Evolutionary conservation across 2,888 invertebrate species (phyloP), one percentile per base, ranked within the genome.

Genomic region (Lasioglossum oenotherae): DNA sequence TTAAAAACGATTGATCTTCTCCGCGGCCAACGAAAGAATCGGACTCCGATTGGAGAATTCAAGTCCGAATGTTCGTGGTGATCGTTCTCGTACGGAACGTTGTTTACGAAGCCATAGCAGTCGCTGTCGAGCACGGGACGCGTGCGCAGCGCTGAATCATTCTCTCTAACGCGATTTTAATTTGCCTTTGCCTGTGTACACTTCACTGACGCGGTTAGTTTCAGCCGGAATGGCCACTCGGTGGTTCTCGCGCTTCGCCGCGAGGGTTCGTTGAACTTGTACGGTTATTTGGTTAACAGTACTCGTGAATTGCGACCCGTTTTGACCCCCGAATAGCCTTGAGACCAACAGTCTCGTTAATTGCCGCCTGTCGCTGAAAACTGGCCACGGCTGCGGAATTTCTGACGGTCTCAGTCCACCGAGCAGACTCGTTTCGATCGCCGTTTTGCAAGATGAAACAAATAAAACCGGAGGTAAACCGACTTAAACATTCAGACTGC

Each of bases 241-340:
- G 64, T 8, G 19, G 35, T 84, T 87, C 87, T 31, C 84, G 85
- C 81, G 84, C 84, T 49, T 31, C 49, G 16, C 41, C 74, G 78
- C 73, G 67, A 91, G 92, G 84, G 92, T 91, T 89, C 91, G 89
- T 89, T 90, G 91, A 91, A 90, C 91, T 88, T 81, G 31, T 79
- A 89, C 83, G 87, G 80, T 76, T 90, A 87, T 91, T 89, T 88
- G 87, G 92, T 88, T 90, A 91, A 91, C 91, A 88, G 91, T 89
- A 86, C 86, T 87, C 89, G 88, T 84, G 86, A 90, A 90, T 87
- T 90, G 86, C 80, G 83, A 84, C 75, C 73, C 72, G 74, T 49
- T 81, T 82, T 83, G 77, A 79, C 38, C 46, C 16, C 81, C 81
- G 57, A 86, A 86, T 74, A 83, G 77, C 78, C 60, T 38, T 53